Evolutionary conservation across 2,888 invertebrate genomes (phyloP).

Genomic region (Eulithis prunata): DNA sequence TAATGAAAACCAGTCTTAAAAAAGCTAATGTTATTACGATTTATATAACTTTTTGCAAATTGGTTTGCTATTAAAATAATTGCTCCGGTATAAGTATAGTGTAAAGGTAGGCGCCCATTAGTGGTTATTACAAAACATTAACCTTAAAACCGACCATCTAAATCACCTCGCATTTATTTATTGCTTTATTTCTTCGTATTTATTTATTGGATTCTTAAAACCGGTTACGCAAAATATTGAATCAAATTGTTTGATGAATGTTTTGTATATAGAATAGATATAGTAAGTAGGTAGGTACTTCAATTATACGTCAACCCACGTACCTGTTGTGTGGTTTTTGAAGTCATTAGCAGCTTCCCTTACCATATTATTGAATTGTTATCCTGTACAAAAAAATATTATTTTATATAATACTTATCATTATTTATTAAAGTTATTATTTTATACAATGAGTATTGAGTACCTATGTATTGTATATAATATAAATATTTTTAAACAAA

Average conservation of each 20-base stretch:
- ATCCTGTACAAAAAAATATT: no score
- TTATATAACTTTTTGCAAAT: conserved; percentile 27
- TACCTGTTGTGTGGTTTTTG: conserved; percentile 42
- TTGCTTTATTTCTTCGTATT: conserved; percentile 61
- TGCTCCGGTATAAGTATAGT: conserved; percentile 27
- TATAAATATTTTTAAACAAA: no score
- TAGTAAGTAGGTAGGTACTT: no score
- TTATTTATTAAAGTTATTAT: no score
- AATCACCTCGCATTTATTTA: conserved; percentile 60
- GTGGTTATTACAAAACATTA: conserved; percentile 52
- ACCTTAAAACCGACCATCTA: conserved; percentile 54
- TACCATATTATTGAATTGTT: conserved; percentile 31
- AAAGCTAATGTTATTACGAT: conserved; percentile 12
- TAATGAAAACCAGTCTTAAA: conserved; percentile 13
- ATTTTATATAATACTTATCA: no score
- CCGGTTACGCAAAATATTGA: conserved; percentile 43
- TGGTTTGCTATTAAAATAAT: conserved; percentile 31
- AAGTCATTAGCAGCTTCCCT: conserved; percentile 55
- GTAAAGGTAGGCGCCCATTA: conserved; percentile 32
- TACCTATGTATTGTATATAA: no score
- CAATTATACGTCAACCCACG: conserved; percentile 36
- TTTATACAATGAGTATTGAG: no score
- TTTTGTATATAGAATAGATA: conserved; percentile 5
- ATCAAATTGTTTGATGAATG: conserved; percentile 31
- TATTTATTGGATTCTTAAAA: conserved; percentile 56